These are phyloP conservation scores for Thereva unica DNA, from an alignment of 2,888 invertebrate genomes.

Conservation along the genomic window DNA sequence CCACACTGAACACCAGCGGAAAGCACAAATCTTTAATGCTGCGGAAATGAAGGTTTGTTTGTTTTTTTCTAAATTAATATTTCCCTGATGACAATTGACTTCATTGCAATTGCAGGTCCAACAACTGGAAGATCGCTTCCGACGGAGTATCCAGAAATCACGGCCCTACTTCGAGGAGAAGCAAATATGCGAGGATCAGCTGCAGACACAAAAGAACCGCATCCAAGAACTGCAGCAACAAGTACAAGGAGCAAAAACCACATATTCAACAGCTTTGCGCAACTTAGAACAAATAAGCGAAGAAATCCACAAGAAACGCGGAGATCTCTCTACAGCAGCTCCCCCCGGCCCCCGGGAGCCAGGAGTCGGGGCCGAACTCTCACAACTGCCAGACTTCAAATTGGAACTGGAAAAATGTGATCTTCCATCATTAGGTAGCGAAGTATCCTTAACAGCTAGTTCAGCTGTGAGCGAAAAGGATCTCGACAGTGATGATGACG, in stretches of 20 bases:
- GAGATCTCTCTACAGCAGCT: slow-evolving; percentile 50
- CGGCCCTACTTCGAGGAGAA: slow-evolving; percentile 91
- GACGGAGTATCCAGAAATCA: slow-evolving; percentile 81
- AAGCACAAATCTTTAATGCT: slow-evolving; percentile 77
- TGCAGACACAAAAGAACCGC: slow-evolving; percentile 82
- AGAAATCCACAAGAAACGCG: slow-evolving; percentile 72
- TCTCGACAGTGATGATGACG: slow-evolving; percentile 49
- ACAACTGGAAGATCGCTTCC: slow-evolving; percentile 79
- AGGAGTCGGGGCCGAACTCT: slow-evolving; percentile 74
- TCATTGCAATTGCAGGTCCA: slow-evolving; percentile 62
- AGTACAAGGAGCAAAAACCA: slow-evolving; percentile 72
- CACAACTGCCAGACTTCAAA: slow-evolving; percentile 60
- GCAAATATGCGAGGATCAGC: slow-evolving; percentile 80
- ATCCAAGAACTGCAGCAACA: slow-evolving; percentile 80
- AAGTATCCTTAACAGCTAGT: slow-evolving; percentile 61
- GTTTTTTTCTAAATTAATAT: slow-evolving; percentile 12
- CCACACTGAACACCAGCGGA: slow-evolving; percentile 83
- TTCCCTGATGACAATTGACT: too few species aligned
- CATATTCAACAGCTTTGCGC: slow-evolving; percentile 80
- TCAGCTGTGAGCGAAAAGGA: slow-evolving; percentile 61
- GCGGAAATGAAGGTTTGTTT: slow-evolving; percentile 74
- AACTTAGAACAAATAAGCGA: slow-evolving; percentile 89
- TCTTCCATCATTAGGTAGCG: slow-evolving; percentile 60
- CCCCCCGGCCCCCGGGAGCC: slow-evolving; percentile 63
- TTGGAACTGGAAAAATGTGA: slow-evolving; percentile 65